These are phyloP conservation scores for Pristionchus fissidentatus DNA, from an alignment of 2,888 invertebrate genomes.

Conservation along the genomic window DNA sequence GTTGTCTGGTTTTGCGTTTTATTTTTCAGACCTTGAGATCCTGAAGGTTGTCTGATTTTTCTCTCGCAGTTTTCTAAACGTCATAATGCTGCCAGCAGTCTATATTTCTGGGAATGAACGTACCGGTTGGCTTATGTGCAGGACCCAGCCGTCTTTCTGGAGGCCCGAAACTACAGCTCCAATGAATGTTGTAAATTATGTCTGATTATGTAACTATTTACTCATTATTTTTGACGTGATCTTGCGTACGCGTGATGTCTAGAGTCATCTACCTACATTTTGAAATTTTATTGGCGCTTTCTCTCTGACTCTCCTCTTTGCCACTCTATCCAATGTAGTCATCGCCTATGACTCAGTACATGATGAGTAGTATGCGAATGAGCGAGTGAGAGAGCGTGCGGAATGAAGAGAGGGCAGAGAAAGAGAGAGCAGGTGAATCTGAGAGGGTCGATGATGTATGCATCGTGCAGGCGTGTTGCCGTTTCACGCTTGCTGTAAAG, in stretches of 20 bases:
- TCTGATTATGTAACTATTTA: no score
- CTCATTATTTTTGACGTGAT: no score
- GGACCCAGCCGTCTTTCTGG: no score
- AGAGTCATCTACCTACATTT: constrained; percentile 6
- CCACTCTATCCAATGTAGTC: constrained; percentile 41
- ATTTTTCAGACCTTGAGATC: no score
- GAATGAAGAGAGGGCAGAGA: constrained; percentile 8
- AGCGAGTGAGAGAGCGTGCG: neutral
- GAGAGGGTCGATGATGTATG: neutral
- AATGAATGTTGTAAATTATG: no score
- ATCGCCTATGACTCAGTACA: constrained; percentile 19
- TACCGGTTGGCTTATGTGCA: no score
- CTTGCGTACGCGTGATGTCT: no score
- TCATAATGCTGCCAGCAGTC: neutral
- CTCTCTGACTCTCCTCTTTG: neutral
- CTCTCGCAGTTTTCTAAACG: neutral
- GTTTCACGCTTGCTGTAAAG: no score
- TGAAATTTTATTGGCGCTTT: constrained; percentile 17
- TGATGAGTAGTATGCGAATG: constrained; percentile 44
- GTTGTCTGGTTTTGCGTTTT: no score
- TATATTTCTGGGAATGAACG: neutral
- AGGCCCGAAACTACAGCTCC: no score
- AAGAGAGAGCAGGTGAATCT: constrained; percentile 6
- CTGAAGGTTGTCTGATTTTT: no score
- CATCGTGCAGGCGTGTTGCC: no score